phyloP scores from a whole-genome alignment of 2,797 vertebrate genomes.

The Sebastes hubbsi region DNA sequence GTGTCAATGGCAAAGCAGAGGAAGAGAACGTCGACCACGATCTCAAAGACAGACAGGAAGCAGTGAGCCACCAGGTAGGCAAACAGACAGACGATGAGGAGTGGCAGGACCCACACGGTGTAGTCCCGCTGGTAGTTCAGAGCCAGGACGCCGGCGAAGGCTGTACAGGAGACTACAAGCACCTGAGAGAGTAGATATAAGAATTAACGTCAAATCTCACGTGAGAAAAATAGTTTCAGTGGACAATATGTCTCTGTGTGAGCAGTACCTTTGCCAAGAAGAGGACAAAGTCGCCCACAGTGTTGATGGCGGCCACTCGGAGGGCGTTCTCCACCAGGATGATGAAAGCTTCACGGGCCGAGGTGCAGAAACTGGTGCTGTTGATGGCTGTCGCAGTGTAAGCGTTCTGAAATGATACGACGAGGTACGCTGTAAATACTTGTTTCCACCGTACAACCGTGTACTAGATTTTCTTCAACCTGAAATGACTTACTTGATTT shows the following conservation, averaged over 20 bases:
- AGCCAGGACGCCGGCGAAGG: constrained; percentile 90
- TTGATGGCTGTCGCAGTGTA: constrained; percentile 98
- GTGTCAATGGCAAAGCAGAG: constrained; percentile 97
- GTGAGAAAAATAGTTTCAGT: background rate
- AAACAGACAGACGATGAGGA: constrained; percentile 95
- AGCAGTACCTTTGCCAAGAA: constrained; percentile 93
- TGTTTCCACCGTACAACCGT: background rate
- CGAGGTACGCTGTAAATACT: background rate
- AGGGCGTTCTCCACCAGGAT: constrained; percentile 96
- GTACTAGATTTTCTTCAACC: background rate
- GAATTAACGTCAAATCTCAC: background rate
- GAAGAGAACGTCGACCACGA: constrained; percentile 97
- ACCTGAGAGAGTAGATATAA: constrained; percentile 47
- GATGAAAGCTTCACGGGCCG: constrained; percentile 92
- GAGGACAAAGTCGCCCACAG: constrained; percentile 96
- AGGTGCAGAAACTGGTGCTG: constrained; percentile 97
- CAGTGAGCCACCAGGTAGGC: constrained; percentile 98
- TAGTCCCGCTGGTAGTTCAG: constrained; percentile 97
- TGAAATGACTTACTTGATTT: constrained; percentile 88
- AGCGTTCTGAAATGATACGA: constrained; percentile 85
- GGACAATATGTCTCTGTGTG: background rate
- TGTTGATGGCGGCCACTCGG: constrained; percentile 95
- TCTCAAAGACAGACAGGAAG: constrained; percentile 98
- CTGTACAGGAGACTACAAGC: constrained; percentile 86
- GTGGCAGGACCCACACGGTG: constrained; percentile 96